Evolutionary conservation across 2,888 invertebrate genomes (phyloP).

Genomic region (Frankliniella intonsa): DNA sequence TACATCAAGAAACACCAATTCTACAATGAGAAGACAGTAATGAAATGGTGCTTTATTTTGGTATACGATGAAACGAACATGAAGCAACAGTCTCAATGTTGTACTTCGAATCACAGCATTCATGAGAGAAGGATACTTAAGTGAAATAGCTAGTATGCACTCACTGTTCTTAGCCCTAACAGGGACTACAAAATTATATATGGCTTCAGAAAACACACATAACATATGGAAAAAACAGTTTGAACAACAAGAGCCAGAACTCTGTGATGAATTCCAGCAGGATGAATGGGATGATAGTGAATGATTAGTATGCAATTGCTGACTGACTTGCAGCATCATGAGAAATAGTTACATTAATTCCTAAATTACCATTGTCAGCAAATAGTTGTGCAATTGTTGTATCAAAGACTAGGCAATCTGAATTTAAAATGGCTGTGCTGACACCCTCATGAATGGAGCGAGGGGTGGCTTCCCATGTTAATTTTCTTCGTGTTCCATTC

Average conservation of each 20-base stretch:
- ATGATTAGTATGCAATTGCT: neutral
- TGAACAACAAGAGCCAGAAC: too few species aligned
- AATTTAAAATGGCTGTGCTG: conserved; percentile 93
- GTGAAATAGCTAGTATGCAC: neutral
- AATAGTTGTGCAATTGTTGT: conserved; percentile 96
- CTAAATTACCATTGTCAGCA: conserved; percentile 98
- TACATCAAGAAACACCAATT: neutral
- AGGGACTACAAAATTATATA: neutral
- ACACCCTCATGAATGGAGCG: conserved; percentile 98
- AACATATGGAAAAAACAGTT: too few species aligned
- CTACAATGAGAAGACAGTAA: neutral
- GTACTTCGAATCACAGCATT: conserved; percentile 25
- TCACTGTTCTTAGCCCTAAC: too few species aligned
- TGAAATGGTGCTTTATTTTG: neutral
- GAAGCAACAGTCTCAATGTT: conserved; percentile 23
- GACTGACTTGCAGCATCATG: conserved; percentile 16
- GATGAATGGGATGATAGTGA: too few species aligned
- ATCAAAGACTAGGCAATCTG: conserved; percentile 98
- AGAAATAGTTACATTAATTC: conserved; percentile 98
- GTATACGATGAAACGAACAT: neutral
- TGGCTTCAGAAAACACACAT: neutral
- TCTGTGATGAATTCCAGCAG: too few species aligned
- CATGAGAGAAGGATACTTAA: conserved; percentile 2
- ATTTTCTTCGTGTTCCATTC: conserved; percentile 86
- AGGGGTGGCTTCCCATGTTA: conserved; percentile 99